A percentile compares a stretch with the other conserved stretches of the same genome.
Evolutionary conservation across 2,797 vertebrate genomes (phyloP).

Genomic region (Karalla daura): DNA sequence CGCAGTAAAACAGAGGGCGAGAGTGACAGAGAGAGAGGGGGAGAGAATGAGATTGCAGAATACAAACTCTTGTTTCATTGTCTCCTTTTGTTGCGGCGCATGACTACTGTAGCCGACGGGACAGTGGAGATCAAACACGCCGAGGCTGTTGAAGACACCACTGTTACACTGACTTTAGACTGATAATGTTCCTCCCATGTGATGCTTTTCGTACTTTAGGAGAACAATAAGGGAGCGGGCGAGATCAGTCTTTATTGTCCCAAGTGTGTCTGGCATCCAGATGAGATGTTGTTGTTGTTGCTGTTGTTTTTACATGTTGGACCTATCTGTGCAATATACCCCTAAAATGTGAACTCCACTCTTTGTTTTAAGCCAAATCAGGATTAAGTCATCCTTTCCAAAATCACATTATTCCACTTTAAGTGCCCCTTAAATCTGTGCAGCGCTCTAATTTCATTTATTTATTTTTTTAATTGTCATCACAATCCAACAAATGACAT

Average conservation of each 20-base stretch:
- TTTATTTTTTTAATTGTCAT: not conserved
- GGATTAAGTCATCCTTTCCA: not conserved
- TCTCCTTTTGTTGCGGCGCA: conserved; percentile 76
- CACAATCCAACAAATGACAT: not conserved
- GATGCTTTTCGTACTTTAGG: not conserved
- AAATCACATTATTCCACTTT: not conserved
- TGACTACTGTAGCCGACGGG: conserved; percentile 66
- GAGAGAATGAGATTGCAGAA: conserved; percentile 50
- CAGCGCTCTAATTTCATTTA: not conserved
- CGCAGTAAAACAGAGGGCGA: not conserved
- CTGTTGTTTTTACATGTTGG: not conserved
- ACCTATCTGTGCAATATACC: not conserved
- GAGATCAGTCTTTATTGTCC: not conserved
- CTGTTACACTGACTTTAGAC: not conserved
- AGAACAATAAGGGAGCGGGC: not conserved
- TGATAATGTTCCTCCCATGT: not conserved
- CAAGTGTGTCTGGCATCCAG: not conserved
- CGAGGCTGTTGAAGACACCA: conserved; percentile 49
- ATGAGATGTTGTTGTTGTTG: not conserved
- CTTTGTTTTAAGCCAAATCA: not conserved
- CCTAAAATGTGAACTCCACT: not conserved
- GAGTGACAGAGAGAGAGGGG: conserved; percentile 7
- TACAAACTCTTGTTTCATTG: conserved; percentile 75
- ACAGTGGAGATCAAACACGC: conserved; percentile 60
- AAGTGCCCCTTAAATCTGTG: not conserved